Conservation (phyloP, 2,888 invertebrate genomes). For the Eupithecia insigniata region DNA sequence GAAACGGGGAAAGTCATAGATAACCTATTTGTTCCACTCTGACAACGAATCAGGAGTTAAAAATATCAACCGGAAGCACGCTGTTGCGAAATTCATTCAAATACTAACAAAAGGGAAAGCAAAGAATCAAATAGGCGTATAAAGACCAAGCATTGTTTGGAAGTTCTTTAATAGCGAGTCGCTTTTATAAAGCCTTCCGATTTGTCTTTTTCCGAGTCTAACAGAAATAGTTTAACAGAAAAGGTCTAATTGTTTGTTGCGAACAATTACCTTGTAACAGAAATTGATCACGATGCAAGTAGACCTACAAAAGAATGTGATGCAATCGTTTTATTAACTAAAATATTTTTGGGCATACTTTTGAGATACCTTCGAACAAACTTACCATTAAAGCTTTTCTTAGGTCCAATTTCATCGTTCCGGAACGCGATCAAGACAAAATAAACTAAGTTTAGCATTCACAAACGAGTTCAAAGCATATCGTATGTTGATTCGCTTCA, state of each 20-base stretch:
- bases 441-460: no score
- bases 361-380: not conserved
- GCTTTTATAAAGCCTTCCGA: slow-evolving; percentile 65
- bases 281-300: slow-evolving; percentile 56
- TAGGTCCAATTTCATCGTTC: no score
- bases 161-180: slow-evolving; percentile 68
- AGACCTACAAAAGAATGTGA: slow-evolving; percentile 47
- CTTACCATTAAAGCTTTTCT: no score
- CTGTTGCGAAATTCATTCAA: slow-evolving; percentile 60
- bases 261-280: slow-evolving; percentile 58
- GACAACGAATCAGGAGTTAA: slow-evolving; percentile 39
- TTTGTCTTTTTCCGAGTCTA: slow-evolving; percentile 55
- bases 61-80: slow-evolving; percentile 50
- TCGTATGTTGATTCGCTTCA: no score
- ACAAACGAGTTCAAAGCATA: no score
- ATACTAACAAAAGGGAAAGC: slow-evolving; percentile 73
- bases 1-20: not conserved
- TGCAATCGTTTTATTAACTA: not conserved
- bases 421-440: no score
- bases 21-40: slow-evolving; percentile 6
- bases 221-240: slow-evolving; percentile 73
- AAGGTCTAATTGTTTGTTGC: slow-evolving; percentile 65
- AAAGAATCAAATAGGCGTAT: slow-evolving; percentile 65
- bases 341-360: not conserved
- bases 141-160: slow-evolving; percentile 65